A percentile compares a stretch with the other conserved stretches of the same genome.
Evolutionary conservation across 2,797 vertebrate species (phyloP).

Genomic region (Vultur gryphus): DNA sequence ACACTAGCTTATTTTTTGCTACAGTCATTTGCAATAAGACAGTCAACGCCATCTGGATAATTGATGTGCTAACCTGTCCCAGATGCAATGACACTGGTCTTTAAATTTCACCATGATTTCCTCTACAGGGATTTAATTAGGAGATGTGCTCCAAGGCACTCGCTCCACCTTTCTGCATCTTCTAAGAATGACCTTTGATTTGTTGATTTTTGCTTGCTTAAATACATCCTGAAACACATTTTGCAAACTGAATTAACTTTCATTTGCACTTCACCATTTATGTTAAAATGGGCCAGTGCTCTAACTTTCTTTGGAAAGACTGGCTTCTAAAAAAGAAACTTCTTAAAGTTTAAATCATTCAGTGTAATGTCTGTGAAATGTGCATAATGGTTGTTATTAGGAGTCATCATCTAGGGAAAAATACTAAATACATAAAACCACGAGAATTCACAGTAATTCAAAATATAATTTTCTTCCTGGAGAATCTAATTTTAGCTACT

Average conservation of each 20-base stretch:
- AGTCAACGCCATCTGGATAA: background rate
- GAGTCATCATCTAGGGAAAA: background rate
- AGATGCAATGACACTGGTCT: background rate
- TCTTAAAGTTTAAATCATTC: constrained; percentile 10
- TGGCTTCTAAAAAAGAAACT: background rate
- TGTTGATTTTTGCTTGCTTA: constrained; percentile 12
- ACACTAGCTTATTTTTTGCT: background rate
- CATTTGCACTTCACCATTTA: background rate
- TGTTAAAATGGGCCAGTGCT: background rate
- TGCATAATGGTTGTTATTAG: constrained; percentile 43
- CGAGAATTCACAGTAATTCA: background rate
- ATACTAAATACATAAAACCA: constrained; percentile 36
- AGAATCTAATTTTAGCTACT: background rate
- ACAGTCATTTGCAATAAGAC: background rate
- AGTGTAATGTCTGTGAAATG: constrained; percentile 31
- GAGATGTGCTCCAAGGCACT: background rate
- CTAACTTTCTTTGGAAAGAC: background rate
- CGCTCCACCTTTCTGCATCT: background rate
- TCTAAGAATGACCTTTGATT: constrained; percentile 11
- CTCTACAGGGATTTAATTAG: constrained; percentile 1
- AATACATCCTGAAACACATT: constrained; percentile 3
- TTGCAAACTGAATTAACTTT: constrained; percentile 45
- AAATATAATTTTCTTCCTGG: background rate
- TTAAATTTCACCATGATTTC: background rate
- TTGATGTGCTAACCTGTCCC: background rate